These are phyloP conservation scores for Polyploca ridens DNA, from an alignment of 2,888 invertebrate genomes.

Conservation along the genomic window DNA sequence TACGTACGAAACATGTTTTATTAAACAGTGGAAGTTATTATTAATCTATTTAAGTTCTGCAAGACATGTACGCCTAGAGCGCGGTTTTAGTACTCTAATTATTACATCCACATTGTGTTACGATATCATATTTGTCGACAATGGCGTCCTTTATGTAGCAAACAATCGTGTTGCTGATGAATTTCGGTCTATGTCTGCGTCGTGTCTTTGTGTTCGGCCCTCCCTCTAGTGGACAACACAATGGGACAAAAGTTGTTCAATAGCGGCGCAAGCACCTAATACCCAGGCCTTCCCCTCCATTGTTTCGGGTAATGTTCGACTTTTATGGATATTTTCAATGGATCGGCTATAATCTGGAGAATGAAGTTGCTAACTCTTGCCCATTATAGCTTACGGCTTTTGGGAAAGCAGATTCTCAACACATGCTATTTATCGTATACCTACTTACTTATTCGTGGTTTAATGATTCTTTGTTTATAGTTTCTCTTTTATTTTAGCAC, in stretches of 20 bases:
- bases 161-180: slow-evolving; percentile 84
- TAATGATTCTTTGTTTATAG: not conserved
- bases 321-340: slow-evolving; percentile 85
- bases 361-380: slow-evolving; percentile 74
- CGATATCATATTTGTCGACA: slow-evolving; percentile 83
- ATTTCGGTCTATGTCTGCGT: slow-evolving; percentile 83
- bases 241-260: slow-evolving; percentile 84
- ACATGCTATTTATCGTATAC: not conserved
- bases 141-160: slow-evolving; percentile 83
- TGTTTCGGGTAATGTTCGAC: slow-evolving; percentile 84
- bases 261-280: slow-evolving; percentile 82
- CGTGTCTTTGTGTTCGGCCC: slow-evolving; percentile 78
- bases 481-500: not conserved
- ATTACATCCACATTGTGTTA: slow-evolving; percentile 80
- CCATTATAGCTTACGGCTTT: slow-evolving; percentile 49
- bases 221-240: slow-evolving; percentile 82
- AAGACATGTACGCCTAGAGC: slow-evolving; percentile 35
- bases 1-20: slow-evolving; percentile 23
- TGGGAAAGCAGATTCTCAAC: slow-evolving; percentile 17
- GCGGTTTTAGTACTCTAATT: slow-evolving; percentile 71
- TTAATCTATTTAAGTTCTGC: slow-evolving; percentile 3
- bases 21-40: slow-evolving; percentile 15
- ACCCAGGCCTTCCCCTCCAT: slow-evolving; percentile 79
- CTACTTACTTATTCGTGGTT: not conserved
- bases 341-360: slow-evolving; percentile 80